These are phyloP conservation scores for Podotricha telesiphe DNA, from an alignment of 2,888 invertebrate species.

Conservation along the genomic window DNA sequence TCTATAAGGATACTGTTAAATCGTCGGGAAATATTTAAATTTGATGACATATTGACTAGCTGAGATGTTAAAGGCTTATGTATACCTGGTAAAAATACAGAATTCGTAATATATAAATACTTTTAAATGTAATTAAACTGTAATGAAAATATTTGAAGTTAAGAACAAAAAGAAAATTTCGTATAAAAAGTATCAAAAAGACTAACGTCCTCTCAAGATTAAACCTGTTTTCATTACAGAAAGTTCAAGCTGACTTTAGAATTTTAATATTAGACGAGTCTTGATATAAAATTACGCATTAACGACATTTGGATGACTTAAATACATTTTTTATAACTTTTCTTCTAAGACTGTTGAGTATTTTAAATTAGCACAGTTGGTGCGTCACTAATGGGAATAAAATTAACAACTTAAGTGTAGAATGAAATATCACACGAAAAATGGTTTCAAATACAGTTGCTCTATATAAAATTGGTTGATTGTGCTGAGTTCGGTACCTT, in stretches of 20 bases:
- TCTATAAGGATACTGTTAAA: too few relatives aligned
- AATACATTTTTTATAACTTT: conserved; percentile 9
- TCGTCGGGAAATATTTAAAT: too few relatives aligned
- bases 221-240: conserved; percentile 14
- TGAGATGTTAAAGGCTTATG: too few relatives aligned
- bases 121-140: too few relatives aligned
- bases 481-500: too few relatives aligned
- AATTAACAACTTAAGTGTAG: background rate
- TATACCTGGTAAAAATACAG: too few relatives aligned
- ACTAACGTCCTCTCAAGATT: background rate
- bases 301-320: conserved; percentile 21
- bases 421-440: too few relatives aligned
- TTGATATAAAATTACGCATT: conserved; percentile 14
- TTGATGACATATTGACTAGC: too few relatives aligned
- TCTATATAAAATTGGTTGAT: too few relatives aligned
- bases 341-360: background rate
- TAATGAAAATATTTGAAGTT: background rate
- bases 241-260: conserved; percentile 7
- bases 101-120: too few relatives aligned
- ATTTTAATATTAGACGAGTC: conserved; percentile 7
- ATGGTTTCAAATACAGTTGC: too few relatives aligned
- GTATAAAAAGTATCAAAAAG: conserved; percentile 8
- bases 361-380: background rate
- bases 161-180: too few relatives aligned
- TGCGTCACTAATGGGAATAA: background rate